These are phyloP conservation scores for Heliconius sara DNA, from an alignment of 2,888 invertebrate species.

Conservation along the genomic window DNA sequence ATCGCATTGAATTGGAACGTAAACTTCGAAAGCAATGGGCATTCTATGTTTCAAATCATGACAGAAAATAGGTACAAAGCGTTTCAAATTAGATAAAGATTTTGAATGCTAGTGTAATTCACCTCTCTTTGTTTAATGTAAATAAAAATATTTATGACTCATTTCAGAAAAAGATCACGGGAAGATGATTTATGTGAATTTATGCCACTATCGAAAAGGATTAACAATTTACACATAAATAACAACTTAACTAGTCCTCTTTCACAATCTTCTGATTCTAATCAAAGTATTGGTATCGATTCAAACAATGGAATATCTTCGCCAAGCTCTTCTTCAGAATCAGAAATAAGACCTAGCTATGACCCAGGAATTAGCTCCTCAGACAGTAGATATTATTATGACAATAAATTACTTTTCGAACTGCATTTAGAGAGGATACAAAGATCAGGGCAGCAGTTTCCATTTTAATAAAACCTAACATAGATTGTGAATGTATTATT, in stretches of 20 bases:
- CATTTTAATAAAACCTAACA: slow-evolving; percentile 62
- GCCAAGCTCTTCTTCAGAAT: slow-evolving; percentile 65
- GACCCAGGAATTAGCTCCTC: slow-evolving; percentile 89
- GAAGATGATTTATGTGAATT: slow-evolving; percentile 92
- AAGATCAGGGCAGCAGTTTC: slow-evolving; percentile 84
- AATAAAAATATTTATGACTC: not conserved
- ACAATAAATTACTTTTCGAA: slow-evolving; percentile 93
- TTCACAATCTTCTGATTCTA: slow-evolving; percentile 63
- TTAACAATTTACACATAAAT: slow-evolving; percentile 94
- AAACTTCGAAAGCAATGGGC: slow-evolving; percentile 68
- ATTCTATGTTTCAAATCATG: slow-evolving; percentile 68
- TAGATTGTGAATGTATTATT: slow-evolving; percentile 54
- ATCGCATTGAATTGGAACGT: slow-evolving; percentile 63
- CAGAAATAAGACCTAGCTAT: slow-evolving; percentile 82
- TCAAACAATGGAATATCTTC: slow-evolving; percentile 68
- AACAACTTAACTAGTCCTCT: slow-evolving; percentile 72
- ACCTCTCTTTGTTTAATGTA: not conserved
- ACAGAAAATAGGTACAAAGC: slow-evolving; percentile 75
- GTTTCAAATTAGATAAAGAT: not conserved
- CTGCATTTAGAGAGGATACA: slow-evolving; percentile 91
- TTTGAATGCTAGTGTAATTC: not conserved
- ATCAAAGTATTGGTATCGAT: slow-evolving; percentile 64
- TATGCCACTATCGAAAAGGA: slow-evolving; percentile 94
- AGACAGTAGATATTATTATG: slow-evolving; percentile 94
- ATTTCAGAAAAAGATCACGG: slow-evolving; percentile 89